Evolutionary conservation across 2,113 vertebrate species (phyloP).

Genomic region (Colius striatus): DNA sequence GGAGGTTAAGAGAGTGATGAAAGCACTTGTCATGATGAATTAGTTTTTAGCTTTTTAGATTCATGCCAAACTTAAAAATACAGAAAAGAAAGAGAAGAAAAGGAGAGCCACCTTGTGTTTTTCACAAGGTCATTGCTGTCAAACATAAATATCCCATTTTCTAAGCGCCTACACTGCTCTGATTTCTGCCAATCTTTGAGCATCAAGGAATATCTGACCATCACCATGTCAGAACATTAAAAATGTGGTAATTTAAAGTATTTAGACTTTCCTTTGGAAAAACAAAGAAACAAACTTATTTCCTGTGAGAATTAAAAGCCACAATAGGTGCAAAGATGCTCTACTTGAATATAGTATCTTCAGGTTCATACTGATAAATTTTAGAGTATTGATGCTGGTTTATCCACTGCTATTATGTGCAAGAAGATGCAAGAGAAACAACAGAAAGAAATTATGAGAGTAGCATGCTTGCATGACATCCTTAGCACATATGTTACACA

Average conservation of each 20-base stretch:
- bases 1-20: slow-evolving; percentile 42
- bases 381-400: slow-evolving; percentile 30
- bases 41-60: slow-evolving; percentile 72
- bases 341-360: slow-evolving; percentile 66
- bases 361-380: slow-evolving; percentile 52
- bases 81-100: not conserved
- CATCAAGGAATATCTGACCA: slow-evolving; percentile 73
- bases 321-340: slow-evolving; percentile 62
- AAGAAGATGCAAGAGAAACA: not conserved
- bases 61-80: slow-evolving; percentile 65
- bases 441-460: not conserved
- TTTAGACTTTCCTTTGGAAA: slow-evolving; percentile 48
- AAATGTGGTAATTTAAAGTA: slow-evolving; percentile 74
- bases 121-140: slow-evolving; percentile 70
- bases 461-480: not conserved
- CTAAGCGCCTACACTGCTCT: slow-evolving; percentile 52
- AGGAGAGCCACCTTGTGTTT: slow-evolving; percentile 75
- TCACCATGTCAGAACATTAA: slow-evolving; percentile 73
- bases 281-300: slow-evolving; percentile 57
- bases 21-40: slow-evolving; percentile 74
- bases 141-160: slow-evolving; percentile 70
- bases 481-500: not conserved
- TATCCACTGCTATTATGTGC: slow-evolving; percentile 29
- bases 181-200: slow-evolving; percentile 75
- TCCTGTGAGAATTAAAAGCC: slow-evolving; percentile 70